Evolutionary conservation across 92 coral and sea anemone genomes (phyloP), one percentile per base, ranked within the genome.

Genomic region (Scolanthus callimorphus): DNA sequence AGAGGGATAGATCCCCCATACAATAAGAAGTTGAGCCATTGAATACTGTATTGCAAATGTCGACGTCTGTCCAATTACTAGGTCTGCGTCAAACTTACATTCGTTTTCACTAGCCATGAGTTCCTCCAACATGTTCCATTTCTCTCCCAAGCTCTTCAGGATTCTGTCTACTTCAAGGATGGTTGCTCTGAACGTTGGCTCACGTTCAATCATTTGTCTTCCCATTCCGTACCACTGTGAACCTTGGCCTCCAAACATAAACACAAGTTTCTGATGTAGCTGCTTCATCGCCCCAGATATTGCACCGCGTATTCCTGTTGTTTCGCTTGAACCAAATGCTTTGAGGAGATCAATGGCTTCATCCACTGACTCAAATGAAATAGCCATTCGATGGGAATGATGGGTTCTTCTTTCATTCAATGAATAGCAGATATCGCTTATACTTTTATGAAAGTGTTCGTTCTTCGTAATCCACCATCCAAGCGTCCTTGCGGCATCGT

Each of bases 161-260:
- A 82, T 25, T 17, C 64, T 54, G 45, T 51, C 66, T 19, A 77
- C 60, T 41, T 28, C 54, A 13, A 24, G 2, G 6, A 82, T 54
- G 50, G 80, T 63, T 3, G 55, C 80, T 23, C 64, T 63, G 19
- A 82, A 71, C 13, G 49, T 43, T 4, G 74, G 69, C 46, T 77
- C 89, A 3, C 60, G 31, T 23, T 56, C 55, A 22, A 82, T 57
- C 74, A 82, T 25, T 44, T 82, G 67, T 29, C 65, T 82, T 23
- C 79, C 89, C 83, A 82, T 78, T 0, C 63, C 89, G 43, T 76
- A 72, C 89, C 89, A 82, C 70, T 69, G 79, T 0, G 80, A 43
- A 0, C 89, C 89, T 53, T 82, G 89, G 20, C 89, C 89, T 34
- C 89, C 89, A 52, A 77, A 82, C 65, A 82, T 54, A 51, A 82